Conservation (phyloP, 2,113 vertebrate genomes). For the Callospermophilus lateralis region DNA sequence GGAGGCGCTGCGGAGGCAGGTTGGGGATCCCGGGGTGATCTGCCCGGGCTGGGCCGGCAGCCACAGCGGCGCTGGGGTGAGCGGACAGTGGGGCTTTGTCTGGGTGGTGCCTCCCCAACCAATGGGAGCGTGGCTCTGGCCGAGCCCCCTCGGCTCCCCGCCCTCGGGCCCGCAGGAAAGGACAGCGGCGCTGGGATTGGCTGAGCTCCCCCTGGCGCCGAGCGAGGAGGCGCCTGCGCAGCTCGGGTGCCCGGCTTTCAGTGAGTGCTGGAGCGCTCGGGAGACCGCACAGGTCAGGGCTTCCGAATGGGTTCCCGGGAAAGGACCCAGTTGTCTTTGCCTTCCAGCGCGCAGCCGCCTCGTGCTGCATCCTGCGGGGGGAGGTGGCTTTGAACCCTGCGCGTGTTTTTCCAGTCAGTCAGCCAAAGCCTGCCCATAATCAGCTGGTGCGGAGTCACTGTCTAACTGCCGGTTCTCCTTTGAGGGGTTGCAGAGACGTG, state of each 20-base stretch:
- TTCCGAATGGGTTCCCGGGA: accelerated
- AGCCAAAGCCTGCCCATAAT: neutral
- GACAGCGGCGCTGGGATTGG: neutral
- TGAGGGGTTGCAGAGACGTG: neutral
- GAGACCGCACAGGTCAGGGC: accelerated
- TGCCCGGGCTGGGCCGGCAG: accelerated
- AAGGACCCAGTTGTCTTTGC: no score
- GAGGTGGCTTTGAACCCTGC: neutral
- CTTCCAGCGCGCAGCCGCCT: accelerated
- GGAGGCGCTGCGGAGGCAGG: neutral
- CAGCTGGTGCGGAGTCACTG: constrained; percentile 28
- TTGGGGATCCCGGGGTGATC: neutral
- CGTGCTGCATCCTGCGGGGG: neutral
- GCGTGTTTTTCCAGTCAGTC: constrained; percentile 20
- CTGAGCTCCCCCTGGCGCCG: neutral
- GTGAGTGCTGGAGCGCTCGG: accelerated
- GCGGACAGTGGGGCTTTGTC: neutral
- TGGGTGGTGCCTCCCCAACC: constrained; percentile 50
- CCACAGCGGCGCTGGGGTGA: accelerated
- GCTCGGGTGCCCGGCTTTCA: accelerated
- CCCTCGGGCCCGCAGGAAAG: neutral
- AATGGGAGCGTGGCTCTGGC: constrained; percentile 43
- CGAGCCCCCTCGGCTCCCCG: constrained; percentile 20
- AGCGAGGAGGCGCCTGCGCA: neutral
- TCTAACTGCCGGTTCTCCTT: neutral